phyloP scores from a whole-genome alignment of 2,888 invertebrate genomes.

The Temnothorax unifasciatus region DNA sequence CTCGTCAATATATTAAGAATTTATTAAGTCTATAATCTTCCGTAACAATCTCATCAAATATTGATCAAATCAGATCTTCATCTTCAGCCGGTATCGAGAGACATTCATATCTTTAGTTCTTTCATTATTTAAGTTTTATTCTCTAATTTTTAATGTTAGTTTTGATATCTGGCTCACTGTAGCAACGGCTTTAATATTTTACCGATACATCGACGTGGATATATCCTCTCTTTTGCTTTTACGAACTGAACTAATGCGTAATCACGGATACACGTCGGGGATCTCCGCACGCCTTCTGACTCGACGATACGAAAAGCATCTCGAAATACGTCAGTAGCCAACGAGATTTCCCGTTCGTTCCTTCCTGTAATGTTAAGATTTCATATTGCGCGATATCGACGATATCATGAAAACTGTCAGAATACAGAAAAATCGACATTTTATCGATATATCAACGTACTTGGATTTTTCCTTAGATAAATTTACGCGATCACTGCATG shows the following conservation, averaged over 20 bases:
- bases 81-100: not conserved
- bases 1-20: not conserved
- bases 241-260: constrained; percentile 23
- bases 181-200: not conserved
- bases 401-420: constrained; percentile 43
- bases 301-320: constrained; percentile 41
- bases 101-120: not conserved
- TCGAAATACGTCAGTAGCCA: constrained; percentile 30
- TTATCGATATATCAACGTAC: not conserved
- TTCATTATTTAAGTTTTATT: not conserved
- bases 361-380: constrained; percentile 24
- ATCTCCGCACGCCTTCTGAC: constrained; percentile 40
- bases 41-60: not conserved
- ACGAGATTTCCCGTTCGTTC: constrained; percentile 31
- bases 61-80: not conserved
- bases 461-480: constrained; percentile 29
- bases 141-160: not conserved
- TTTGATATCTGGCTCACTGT: not conserved
- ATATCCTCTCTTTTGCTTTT: constrained; percentile 15
- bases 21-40: not conserved
- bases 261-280: constrained; percentile 41
- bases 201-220: not conserved
- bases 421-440: constrained; percentile 41
- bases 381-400: constrained; percentile 31
- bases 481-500: constrained; percentile 11